Conservation (phyloP, 2,888 invertebrate species). For the Eilema sororculum region DNA sequence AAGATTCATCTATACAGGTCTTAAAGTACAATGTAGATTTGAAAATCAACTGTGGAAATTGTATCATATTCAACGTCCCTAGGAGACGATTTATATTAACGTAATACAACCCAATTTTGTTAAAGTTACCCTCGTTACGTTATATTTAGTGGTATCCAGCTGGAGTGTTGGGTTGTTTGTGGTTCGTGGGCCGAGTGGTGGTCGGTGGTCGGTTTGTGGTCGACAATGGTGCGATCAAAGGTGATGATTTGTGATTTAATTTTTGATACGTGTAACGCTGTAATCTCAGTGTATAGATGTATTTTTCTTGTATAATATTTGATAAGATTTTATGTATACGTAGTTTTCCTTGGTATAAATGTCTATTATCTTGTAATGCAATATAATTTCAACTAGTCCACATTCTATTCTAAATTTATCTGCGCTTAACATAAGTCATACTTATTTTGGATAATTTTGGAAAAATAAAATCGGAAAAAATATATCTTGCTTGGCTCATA, state of each 20-base stretch:
- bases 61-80: conserved; percentile 54
- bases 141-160: conserved; percentile 65
- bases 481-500: conserved; percentile 51
- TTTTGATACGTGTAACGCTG: conserved; percentile 74
- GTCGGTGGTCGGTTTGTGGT: conserved; percentile 49
- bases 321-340: conserved; percentile 72
- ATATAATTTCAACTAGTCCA: conserved; percentile 80
- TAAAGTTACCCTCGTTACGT: conserved; percentile 82
- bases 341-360: conserved; percentile 70
- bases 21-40: conserved; percentile 80
- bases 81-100: conserved; percentile 56
- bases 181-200: conserved; percentile 63
- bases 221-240: conserved; percentile 49
- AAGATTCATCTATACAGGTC: conserved; percentile 63
- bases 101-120: conserved; percentile 64
- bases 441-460: conserved; percentile 57
- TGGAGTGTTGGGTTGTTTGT: conserved; percentile 61
- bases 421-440: conserved; percentile 60
- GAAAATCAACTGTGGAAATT: conserved; percentile 73
- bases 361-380: conserved; percentile 73
- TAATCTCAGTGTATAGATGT: conserved; percentile 79
- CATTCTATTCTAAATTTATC: conserved; percentile 76
- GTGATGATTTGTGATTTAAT: conserved; percentile 81
- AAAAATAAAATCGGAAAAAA: conserved; percentile 39
- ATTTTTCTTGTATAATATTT: conserved; percentile 71